phyloP scores from a whole-genome alignment of 37 sponge, comb jelly and placozoan species.

The Bolinopsis microptera region DNA sequence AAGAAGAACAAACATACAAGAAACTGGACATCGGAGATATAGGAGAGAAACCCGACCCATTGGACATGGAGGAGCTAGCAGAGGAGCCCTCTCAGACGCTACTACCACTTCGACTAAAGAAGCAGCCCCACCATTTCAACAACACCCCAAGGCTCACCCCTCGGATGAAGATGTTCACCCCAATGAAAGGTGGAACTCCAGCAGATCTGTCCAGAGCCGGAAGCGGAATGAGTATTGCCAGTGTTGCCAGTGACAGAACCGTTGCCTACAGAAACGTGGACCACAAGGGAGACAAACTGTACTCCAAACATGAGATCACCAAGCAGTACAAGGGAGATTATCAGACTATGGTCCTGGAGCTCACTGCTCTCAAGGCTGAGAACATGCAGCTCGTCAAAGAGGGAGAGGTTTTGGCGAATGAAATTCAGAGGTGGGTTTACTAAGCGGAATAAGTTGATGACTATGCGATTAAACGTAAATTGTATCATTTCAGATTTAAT shows the following conservation, averaged over 20 bases:
- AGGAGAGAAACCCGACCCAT: slow-evolving; percentile 60
- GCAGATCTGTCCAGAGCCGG: slow-evolving; percentile 15
- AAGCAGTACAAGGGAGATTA: slow-evolving; percentile 67
- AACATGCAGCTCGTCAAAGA: slow-evolving; percentile 59
- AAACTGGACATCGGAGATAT: slow-evolving; percentile 53
- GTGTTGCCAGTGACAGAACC: slow-evolving; percentile 32
- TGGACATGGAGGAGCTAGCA: slow-evolving; percentile 46
- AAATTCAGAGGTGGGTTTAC: slow-evolving; percentile 38
- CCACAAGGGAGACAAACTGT: slow-evolving; percentile 61
- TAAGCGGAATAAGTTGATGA: not conserved
- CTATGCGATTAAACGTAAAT: not conserved
- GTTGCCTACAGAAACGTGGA: slow-evolving; percentile 63
- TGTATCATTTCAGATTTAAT: not conserved
- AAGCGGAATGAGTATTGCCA: slow-evolving; percentile 6
- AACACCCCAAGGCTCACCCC: slow-evolving; percentile 51
- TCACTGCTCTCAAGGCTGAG: slow-evolving; percentile 55
- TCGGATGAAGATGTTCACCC: slow-evolving; percentile 65
- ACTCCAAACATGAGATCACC: slow-evolving; percentile 35
- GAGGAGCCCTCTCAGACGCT: slow-evolving; percentile 59
- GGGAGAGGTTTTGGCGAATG: slow-evolving; percentile 42
- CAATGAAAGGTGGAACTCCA: slow-evolving; percentile 58
- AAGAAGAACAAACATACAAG: not conserved
- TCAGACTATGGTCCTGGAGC: slow-evolving; percentile 47
- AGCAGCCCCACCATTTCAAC: not conserved
- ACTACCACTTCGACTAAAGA: slow-evolving; percentile 31